A percentile compares a stretch with the other conserved stretches of the same genome.
These are phyloP conservation scores for Salarias fasciatus DNA, from an alignment of 2,797 vertebrate species.

Conservation along the genomic window DNA sequence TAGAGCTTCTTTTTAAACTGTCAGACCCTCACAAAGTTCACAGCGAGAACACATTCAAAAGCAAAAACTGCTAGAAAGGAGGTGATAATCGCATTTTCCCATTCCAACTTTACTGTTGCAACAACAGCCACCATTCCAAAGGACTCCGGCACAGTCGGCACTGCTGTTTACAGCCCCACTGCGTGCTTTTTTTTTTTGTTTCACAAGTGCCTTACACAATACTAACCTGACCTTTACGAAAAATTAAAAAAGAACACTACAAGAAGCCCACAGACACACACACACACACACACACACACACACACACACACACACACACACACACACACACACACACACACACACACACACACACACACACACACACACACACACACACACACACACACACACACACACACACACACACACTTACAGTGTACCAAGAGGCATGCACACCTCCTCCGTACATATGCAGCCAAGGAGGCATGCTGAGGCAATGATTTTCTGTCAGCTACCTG, in stretches of 20 bases:
- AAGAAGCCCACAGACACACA: slow-evolving; percentile 22
- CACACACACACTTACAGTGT: too few relatives aligned
- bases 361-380: too few relatives aligned
- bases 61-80: slow-evolving; percentile 7
- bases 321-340: too few relatives aligned
- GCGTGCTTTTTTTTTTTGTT: too few relatives aligned
- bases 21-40: slow-evolving; percentile 21
- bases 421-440: slow-evolving; percentile 8
- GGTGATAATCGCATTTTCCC: slow-evolving; percentile 15
- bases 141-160: not conserved
- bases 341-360: too few relatives aligned
- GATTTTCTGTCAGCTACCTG: slow-evolving; percentile 50
- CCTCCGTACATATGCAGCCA: slow-evolving; percentile 25
- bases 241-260: slow-evolving; percentile 18
- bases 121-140: slow-evolving; percentile 12
- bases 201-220: slow-evolving; percentile 16
- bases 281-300: too few relatives aligned
- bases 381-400: too few relatives aligned
- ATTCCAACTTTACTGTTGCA: slow-evolving; percentile 10
- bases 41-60: slow-evolving; percentile 18
- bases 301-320: too few relatives aligned
- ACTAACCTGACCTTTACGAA: slow-evolving; percentile 30
- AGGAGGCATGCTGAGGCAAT: slow-evolving; percentile 32
- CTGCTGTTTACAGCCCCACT: slow-evolving; percentile 11
- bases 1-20: slow-evolving; percentile 17